A percentile compares a stretch with the other conserved stretches of the same genome.
phyloP scores from a whole-genome alignment of 2,113 vertebrate species.

The Gadus macrocephalus region DNA sequence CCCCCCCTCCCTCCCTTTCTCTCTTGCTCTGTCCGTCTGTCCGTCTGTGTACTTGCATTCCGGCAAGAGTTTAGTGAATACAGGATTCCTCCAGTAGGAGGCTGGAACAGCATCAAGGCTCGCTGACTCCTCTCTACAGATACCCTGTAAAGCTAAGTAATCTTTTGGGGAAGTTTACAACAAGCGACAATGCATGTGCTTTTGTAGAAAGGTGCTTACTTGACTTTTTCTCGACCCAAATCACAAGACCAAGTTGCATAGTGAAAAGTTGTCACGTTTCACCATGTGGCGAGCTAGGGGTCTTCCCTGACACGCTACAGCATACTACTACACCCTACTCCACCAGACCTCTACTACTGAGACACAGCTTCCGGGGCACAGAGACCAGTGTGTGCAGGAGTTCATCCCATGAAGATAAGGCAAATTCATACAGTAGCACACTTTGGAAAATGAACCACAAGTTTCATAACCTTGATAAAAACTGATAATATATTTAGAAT shows the following conservation, averaged over 20 bases:
- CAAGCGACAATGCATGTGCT: too few species aligned
- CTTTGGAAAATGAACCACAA: not conserved
- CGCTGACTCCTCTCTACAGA: too few species aligned
- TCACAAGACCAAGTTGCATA: constrained; percentile 11
- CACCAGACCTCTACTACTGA: not conserved
- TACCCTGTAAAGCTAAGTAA: too few species aligned
- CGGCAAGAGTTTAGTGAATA: too few species aligned
- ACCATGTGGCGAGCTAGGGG: constrained; percentile 26
- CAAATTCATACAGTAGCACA: not conserved
- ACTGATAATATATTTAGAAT: too few species aligned
- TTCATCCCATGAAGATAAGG: not conserved
- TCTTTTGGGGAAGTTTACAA: too few species aligned
- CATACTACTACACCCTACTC: constrained; percentile 2
- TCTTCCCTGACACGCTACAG: constrained; percentile 22
- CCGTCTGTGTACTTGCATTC: too few species aligned
- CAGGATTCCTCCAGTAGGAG: too few species aligned
- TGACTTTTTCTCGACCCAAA: constrained; percentile 18
- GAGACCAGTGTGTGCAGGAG: not conserved
- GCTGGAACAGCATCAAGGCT: too few species aligned
- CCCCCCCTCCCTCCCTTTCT: too few species aligned
- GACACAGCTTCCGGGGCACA: constrained; percentile 16
- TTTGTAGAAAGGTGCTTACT: not conserved
- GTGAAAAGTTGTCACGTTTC: constrained; percentile 28
- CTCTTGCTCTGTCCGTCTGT: not conserved
- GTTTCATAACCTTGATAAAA: too few species aligned